Percentiles rank a stretch among this genome's conserved stretches.
These are phyloP conservation scores for Diprion similis DNA, from an alignment of 1,140 invertebrate genomes.

Conservation along the genomic window DNA sequence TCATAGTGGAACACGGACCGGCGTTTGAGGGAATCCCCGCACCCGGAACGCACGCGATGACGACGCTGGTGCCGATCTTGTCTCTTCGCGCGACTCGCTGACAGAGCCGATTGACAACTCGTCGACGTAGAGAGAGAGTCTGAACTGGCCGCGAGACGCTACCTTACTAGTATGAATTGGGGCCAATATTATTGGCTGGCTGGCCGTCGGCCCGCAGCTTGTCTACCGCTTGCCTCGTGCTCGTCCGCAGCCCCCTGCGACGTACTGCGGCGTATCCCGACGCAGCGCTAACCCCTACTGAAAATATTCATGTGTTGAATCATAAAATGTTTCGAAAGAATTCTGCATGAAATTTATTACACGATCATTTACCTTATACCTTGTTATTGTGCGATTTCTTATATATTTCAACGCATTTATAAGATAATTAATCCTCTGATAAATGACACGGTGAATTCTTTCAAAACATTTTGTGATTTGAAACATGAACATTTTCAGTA, in stretches of 20 bases:
- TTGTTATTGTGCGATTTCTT: too few relatives aligned
- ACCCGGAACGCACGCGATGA: not conserved
- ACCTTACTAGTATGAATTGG: conserved; percentile 3
- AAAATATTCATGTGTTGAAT: too few relatives aligned
- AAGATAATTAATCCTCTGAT: too few relatives aligned
- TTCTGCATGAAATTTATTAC: too few relatives aligned
- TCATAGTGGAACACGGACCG: too few relatives aligned
- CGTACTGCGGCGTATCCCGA: not conserved
- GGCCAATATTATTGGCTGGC: conserved; percentile 7
- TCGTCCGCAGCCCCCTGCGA: not conserved
- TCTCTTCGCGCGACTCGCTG: not conserved
- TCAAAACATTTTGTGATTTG: too few relatives aligned
- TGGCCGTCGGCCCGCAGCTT: conserved; percentile 3
- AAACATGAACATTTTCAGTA: too few relatives aligned
- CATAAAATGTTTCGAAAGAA: too few relatives aligned
- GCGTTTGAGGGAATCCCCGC: not conserved
- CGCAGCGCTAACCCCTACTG: not conserved
- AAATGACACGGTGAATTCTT: too few relatives aligned
- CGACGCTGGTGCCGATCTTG: not conserved
- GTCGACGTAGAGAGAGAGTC: not conserved
- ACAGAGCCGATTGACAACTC: not conserved
- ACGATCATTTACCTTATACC: too few relatives aligned
- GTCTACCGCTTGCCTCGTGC: not conserved
- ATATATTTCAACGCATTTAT: too few relatives aligned
- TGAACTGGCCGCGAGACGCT: not conserved